Evolutionary conservation across 2,888 invertebrate genomes (phyloP).

Genomic region (Charanyca ferruginea): DNA sequence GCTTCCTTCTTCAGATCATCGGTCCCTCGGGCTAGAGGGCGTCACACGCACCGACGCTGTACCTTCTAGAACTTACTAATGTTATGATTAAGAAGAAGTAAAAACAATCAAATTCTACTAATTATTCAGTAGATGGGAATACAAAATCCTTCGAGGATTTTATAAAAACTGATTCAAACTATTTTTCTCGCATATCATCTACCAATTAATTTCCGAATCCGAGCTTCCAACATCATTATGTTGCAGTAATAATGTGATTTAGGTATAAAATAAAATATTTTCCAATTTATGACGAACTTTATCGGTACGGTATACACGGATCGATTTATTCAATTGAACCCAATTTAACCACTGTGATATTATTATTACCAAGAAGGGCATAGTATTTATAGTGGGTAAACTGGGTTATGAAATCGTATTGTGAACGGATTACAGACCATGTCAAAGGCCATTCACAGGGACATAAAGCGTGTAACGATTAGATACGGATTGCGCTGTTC

Average conservation of each 20-base stretch:
- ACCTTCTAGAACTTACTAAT: too few species aligned
- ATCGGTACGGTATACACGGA: conserved; percentile 10
- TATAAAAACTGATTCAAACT: too few species aligned
- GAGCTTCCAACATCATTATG: background rate
- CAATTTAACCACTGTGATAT: conserved; percentile 19
- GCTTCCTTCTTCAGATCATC: too few species aligned
- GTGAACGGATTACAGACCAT: conserved; percentile 62
- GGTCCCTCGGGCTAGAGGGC: too few species aligned
- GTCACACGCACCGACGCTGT: too few species aligned
- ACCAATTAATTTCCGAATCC: background rate
- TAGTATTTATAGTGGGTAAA: conserved; percentile 47
- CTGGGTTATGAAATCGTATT: conserved; percentile 57
- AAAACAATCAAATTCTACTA: too few species aligned
- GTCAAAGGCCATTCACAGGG: conserved; percentile 58
- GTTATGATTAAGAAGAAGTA: too few species aligned
- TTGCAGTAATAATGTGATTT: conserved; percentile 3
- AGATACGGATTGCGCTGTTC: conserved; percentile 60
- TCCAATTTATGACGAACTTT: conserved; percentile 13
- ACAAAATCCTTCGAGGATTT: too few species aligned
- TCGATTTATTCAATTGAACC: conserved; percentile 50
- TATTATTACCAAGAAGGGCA: conserved; percentile 29
- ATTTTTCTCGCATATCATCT: too few species aligned
- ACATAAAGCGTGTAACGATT: conserved; percentile 58
- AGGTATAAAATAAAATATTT: conserved; percentile 23
- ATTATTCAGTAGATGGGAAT: too few species aligned